Evolutionary conservation across 2,888 invertebrate genomes (phyloP).

Genomic region (Loripinus fragilis): DNA sequence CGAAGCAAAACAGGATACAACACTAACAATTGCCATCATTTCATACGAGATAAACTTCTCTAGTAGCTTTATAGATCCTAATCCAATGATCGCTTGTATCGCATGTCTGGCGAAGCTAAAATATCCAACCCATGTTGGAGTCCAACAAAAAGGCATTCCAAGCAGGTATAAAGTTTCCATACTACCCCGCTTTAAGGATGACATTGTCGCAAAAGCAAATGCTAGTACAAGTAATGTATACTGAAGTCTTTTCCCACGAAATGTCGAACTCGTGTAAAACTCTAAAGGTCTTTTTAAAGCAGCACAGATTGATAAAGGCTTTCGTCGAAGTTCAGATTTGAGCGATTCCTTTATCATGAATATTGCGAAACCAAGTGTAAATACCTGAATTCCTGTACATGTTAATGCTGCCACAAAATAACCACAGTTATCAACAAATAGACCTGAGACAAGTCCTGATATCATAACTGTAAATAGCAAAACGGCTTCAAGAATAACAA

Average conservation of each 20-base stretch:
- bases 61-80: slow-evolving; percentile 31
- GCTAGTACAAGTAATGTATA: slow-evolving; percentile 27
- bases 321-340: not conserved
- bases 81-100: slow-evolving; percentile 27
- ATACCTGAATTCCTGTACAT: not conserved
- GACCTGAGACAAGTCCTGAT: slow-evolving; percentile 29
- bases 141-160: slow-evolving; percentile 61
- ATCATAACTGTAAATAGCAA: slow-evolving; percentile 18
- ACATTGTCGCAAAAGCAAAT: slow-evolving; percentile 19
- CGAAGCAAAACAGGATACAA: slow-evolving; percentile 16
- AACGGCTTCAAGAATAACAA: slow-evolving; percentile 38
- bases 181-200: slow-evolving; percentile 1
- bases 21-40: slow-evolving; percentile 36
- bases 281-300: slow-evolving; percentile 10
- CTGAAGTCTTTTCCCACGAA: slow-evolving; percentile 24
- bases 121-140: slow-evolving; percentile 45
- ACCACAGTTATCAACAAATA: slow-evolving; percentile 9
- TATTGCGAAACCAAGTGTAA: slow-evolving; percentile 18
- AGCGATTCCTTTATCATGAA: slow-evolving; percentile 29
- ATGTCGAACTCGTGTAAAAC: slow-evolving; percentile 31
- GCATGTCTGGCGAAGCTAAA: slow-evolving; percentile 24
- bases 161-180: slow-evolving; percentile 50
- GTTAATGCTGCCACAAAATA: not conserved
- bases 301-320: slow-evolving; percentile 3
- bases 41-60: slow-evolving; percentile 41